phyloP scores from a whole-genome alignment of 1,140 invertebrate genomes.

The Drosophila repleta region DNA sequence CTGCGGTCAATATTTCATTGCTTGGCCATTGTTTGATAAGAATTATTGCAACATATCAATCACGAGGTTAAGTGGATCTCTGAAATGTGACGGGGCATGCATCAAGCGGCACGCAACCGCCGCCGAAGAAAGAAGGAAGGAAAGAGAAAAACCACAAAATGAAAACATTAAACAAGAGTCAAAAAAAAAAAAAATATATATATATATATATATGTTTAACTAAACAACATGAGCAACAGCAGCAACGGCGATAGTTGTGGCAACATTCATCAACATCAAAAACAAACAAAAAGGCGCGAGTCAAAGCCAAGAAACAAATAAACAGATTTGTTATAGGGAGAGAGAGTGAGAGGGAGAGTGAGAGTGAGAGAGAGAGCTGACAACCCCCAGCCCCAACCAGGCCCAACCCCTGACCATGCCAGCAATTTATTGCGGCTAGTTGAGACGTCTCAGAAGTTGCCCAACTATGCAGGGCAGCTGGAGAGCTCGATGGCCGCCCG shows the following conservation, averaged over 20 bases:
- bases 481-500: slow-evolving; percentile 3
- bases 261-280: slow-evolving; percentile 81
- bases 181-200: no score
- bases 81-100: slow-evolving; percentile 74
- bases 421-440: slow-evolving; percentile 65
- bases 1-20: slow-evolving; percentile 61
- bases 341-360: slow-evolving; percentile 17
- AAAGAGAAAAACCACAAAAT: slow-evolving; percentile 56
- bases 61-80: slow-evolving; percentile 76
- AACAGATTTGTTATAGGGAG: no score
- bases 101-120: slow-evolving; percentile 72
- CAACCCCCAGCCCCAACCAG: slow-evolving; percentile 9
- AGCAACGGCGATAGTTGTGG: slow-evolving; percentile 58
- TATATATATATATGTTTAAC: slow-evolving; percentile 28
- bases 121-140: neutral
- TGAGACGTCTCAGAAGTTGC: slow-evolving; percentile 56
- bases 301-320: slow-evolving; percentile 58
- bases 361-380: slow-evolving; percentile 17
- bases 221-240: slow-evolving; percentile 50
- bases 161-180: slow-evolving; percentile 70
- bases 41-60: slow-evolving; percentile 83
- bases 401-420: slow-evolving; percentile 27
- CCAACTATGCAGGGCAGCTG: neutral
- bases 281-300: slow-evolving; percentile 77
- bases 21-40: slow-evolving; percentile 76